Conservation (phyloP, 2,797 vertebrate genomes). For the Schizopygopsis malacanthus region DNA sequence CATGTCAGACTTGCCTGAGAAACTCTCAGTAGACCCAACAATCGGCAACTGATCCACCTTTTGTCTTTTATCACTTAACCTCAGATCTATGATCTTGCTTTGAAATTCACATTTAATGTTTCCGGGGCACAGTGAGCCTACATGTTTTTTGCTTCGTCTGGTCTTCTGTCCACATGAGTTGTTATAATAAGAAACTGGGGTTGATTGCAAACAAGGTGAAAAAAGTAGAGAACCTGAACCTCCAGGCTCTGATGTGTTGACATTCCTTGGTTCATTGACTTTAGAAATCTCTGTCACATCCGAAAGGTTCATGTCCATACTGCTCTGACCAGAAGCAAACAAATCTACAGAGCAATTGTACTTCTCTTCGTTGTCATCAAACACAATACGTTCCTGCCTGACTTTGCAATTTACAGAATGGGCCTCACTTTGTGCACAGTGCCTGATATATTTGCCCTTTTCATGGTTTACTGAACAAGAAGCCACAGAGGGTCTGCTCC, state of each 20-base stretch:
- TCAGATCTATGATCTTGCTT: background rate
- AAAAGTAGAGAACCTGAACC: conserved; percentile 42
- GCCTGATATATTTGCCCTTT: conserved; percentile 34
- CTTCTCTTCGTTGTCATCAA: conserved; percentile 45
- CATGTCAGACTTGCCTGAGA: background rate
- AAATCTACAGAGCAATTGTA: conserved; percentile 79
- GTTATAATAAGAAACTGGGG: conserved; percentile 50
- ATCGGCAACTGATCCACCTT: background rate
- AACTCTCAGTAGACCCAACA: conserved; percentile 29
- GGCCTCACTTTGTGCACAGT: conserved; percentile 4
- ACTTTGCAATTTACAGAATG: conserved; percentile 46
- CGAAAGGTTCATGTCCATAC: conserved; percentile 28
- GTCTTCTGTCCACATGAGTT: background rate
- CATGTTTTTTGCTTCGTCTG: background rate
- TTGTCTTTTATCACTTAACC: conserved; percentile 14
- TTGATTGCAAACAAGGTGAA: conserved; percentile 63
- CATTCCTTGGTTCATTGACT: conserved; percentile 9
- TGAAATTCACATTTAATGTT: background rate
- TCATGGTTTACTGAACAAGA: conserved; percentile 28
- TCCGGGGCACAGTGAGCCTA: background rate
- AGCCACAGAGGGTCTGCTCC: background rate
- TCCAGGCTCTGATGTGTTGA: conserved; percentile 20
- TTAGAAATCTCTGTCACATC: conserved; percentile 22
- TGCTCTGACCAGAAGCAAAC: conserved; percentile 65
- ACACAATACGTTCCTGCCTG: conserved; percentile 52